Base-by-base conservation (phyloP, 2,888 invertebrate genomes). In the Leucoptera coffeella region DNA sequence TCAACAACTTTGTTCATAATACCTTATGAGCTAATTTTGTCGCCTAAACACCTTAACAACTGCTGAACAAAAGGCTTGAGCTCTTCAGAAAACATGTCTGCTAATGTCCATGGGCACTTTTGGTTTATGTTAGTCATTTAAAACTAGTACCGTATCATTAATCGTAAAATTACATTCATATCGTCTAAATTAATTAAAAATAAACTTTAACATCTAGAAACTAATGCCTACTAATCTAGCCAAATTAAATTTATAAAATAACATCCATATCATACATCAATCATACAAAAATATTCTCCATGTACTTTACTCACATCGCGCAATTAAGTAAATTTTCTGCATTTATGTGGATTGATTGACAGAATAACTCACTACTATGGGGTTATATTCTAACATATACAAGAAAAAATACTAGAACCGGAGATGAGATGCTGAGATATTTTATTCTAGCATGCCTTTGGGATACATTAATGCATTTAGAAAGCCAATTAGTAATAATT, bases 51-150 rank as follows among this genome's bases (percentile, higher is more conserved):
- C 62, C 57, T 55, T 45, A 61, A 62, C 61, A 58, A 62, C 59
- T 56, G 58, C 57, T 40, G 31, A 56, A 59, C 65, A 64, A 67
- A 62, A 61, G 61, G 55, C 59, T 62, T 55, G 62, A 49, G 50
- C 48, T 14, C 15, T 20, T 20, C 25, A 10, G 20, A 30, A 22
- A 22, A 48, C 51, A 56, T 58, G 58, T 61, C 61, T 65, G 67
- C 67, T 71, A 65, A 69, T 65, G 55, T 67, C 67, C 69, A 69
- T 67, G 71, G 72, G 72, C 72, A 72, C 72, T 72, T 72, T 71
- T 67, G 72, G 72, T 72, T 71, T 65, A 67, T 58, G 60, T 67
- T 65, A 67, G 59, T 67, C n/a, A 58, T 61, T 64, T 24, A 58
- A 62, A 46, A 58, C 61, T 62, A 61, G 57, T 60, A 61, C 58